Base-by-base conservation (phyloP, 2,797 vertebrate genomes). In the Thaleichthys pacificus region DNA sequence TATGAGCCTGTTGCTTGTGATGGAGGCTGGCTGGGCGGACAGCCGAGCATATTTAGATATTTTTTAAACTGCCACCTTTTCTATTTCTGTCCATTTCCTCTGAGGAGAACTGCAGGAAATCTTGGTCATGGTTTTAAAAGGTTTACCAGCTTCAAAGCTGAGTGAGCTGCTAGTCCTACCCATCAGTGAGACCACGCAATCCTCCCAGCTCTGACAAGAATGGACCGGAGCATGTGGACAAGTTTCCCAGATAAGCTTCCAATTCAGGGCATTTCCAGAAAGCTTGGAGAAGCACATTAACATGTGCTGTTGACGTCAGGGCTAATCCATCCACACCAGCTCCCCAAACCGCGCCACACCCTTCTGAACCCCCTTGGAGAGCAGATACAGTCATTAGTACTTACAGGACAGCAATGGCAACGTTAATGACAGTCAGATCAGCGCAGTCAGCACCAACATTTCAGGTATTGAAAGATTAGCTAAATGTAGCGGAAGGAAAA, bases 101-200 rank as follows among this genome's bases (percentile, higher is more conserved):
- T 47, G 82, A 82, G 83, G 1, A 58, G 14, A 60, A 60, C 21
- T 60, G 57, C 17, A 12, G 86, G 82, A 90, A 81, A 91, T 86
- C 86, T 91, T 90, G 81, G 89, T 93, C 91, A 92, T 88, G 91
- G 83, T 90, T 91, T 86, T 90, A 93, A 93, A 90, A 85, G 91
- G 90, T 92, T 93, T 92, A 92, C 88, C 80, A 84, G 88, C 91
- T 93, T 92, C 91, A 93, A 92, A 93, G 91, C 85, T 71, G 76
- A 83, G 78, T 77, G 83, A 87, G 77, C 86, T 77, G 82, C 80
- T 88, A 80, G 77, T 84, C 86, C 83, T 86, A 76, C 79, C 85
- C 88, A 85, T 88, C 86, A 76, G 84, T 84, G 80, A 77, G 81
- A 85, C 87, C 82, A 81, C 73, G 78, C 85, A 89, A 88, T 91